These are phyloP conservation scores for Geodia barretti DNA, from an alignment of 37 sponge, comb jelly and placozoan species.

Conservation along the genomic window DNA sequence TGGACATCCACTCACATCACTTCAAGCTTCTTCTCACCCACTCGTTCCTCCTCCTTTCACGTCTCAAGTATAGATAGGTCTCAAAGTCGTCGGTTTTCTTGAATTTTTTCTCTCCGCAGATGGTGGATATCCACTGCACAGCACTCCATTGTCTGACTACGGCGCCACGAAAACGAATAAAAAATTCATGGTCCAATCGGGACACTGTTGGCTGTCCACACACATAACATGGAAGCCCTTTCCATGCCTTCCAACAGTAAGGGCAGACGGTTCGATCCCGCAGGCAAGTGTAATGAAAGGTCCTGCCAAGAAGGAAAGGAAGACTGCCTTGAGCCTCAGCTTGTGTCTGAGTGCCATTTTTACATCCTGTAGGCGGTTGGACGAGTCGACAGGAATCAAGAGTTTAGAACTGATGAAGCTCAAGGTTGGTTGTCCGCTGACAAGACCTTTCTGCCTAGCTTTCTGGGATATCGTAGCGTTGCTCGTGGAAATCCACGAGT, in stretches of 20 bases:
- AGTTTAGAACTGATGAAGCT: not conserved
- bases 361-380: not conserved
- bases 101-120: too few relatives aligned
- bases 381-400: not conserved
- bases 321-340: not conserved
- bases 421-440: not conserved
- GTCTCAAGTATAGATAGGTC: not conserved
- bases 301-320: not conserved
- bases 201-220: not conserved
- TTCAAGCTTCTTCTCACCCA: too few relatives aligned
- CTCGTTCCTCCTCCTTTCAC: too few relatives aligned
- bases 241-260: not conserved
- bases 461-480: not conserved
- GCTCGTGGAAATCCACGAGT: not conserved
- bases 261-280: not conserved
- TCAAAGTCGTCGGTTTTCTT: too few relatives aligned
- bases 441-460: not conserved
- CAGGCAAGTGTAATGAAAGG: not conserved
- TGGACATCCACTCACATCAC: too few relatives aligned
- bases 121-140: not conserved
- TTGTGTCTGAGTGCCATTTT: not conserved
- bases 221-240: not conserved
- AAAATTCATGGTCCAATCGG: not conserved
- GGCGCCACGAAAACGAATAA: not conserved
- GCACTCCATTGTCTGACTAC: not conserved